Evolutionary conservation across 2,797 vertebrate species (phyloP).

Genomic region (Paguma larvata): DNA sequence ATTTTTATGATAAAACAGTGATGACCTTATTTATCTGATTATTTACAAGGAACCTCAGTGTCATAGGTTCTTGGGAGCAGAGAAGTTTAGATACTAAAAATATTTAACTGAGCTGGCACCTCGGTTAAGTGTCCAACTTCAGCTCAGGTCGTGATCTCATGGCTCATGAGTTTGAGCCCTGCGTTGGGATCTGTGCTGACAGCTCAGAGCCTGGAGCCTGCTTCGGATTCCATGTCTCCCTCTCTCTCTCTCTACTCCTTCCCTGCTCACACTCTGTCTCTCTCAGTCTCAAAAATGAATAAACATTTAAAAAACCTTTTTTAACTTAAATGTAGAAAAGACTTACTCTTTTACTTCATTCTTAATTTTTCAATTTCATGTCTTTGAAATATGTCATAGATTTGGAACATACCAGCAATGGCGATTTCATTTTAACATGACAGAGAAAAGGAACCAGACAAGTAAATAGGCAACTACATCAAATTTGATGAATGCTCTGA

Average conservation of each 20-base stretch:
- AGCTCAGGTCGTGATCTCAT: too few species aligned
- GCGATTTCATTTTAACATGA: background rate
- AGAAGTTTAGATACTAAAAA: background rate
- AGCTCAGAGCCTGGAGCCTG: too few species aligned
- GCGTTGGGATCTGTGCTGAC: too few species aligned
- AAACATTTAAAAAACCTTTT: too few species aligned
- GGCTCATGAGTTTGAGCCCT: too few species aligned
- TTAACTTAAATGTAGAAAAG: background rate
- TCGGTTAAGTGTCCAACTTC: too few species aligned
- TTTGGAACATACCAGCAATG: background rate
- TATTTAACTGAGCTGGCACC: too few species aligned
- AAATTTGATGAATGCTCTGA: background rate
- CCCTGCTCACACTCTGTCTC: too few species aligned
- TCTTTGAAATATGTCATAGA: constrained; percentile 4
- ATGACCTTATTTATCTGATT: background rate
- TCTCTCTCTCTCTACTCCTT: too few species aligned
- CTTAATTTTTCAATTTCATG: background rate
- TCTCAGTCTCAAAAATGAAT: too few species aligned
- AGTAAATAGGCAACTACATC: background rate
- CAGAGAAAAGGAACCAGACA: background rate
- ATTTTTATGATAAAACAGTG: background rate
- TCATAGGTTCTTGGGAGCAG: background rate
- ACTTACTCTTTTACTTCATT: background rate
- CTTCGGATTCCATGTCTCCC: too few species aligned
- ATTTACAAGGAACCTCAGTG: background rate